Conservation (phyloP, 92 coral and sea anemone species). For the Epizoanthus ramosus region DNA sequence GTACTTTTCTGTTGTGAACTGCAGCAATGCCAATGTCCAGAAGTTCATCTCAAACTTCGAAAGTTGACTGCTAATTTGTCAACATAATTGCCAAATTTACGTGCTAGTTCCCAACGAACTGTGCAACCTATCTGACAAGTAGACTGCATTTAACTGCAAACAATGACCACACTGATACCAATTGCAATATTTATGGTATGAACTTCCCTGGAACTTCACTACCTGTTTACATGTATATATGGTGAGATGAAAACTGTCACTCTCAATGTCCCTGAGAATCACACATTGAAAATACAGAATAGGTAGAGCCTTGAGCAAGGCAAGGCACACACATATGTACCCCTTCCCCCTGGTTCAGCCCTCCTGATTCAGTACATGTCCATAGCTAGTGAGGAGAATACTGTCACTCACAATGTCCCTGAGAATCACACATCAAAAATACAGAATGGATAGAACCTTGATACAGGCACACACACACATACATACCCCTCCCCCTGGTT, state of each 20-base stretch:
- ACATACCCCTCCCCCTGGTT: neutral
- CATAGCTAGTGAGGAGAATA: slow-evolving; percentile 84
- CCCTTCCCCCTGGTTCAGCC: neutral
- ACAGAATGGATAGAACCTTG: slow-evolving; percentile 90
- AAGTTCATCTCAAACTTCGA: too few species aligned
- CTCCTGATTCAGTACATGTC: slow-evolving; percentile 33
- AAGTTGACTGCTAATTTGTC: too few species aligned
- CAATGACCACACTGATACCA: too few species aligned
- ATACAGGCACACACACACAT: slow-evolving; percentile 83
- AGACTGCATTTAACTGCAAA: too few species aligned
- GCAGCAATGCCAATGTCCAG: too few species aligned
- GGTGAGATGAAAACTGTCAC: slow-evolving; percentile 91
- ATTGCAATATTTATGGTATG: too few species aligned
- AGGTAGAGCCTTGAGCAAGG: slow-evolving; percentile 90
- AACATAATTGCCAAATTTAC: too few species aligned
- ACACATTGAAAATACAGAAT: slow-evolving; percentile 97
- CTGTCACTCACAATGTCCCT: slow-evolving; percentile 96
- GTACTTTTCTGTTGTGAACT: too few species aligned
- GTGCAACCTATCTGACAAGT: too few species aligned
- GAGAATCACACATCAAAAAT: slow-evolving; percentile 95
- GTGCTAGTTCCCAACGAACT: too few species aligned
- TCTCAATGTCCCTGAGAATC: slow-evolving; percentile 92
- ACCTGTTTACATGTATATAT: slow-evolving; percentile 72
- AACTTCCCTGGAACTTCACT: neutral
- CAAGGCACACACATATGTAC: slow-evolving; percentile 64